Evolutionary conservation across 2,888 invertebrate genomes (phyloP).

Genomic region (Sycophila texana): DNA sequence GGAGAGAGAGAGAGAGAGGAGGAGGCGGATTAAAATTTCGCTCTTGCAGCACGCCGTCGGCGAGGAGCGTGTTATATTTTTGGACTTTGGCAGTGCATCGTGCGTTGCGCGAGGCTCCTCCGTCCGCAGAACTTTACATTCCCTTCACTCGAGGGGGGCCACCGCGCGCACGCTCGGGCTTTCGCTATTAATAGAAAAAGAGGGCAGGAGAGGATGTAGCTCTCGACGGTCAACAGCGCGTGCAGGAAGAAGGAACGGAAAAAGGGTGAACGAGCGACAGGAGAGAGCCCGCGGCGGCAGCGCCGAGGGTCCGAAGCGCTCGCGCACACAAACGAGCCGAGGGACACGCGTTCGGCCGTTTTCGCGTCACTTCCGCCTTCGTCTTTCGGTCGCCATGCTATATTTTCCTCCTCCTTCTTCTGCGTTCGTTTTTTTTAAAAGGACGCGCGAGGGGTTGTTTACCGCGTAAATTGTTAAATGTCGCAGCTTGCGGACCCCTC

Average conservation of each 20-base stretch:
- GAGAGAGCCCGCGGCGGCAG: slow-evolving; percentile 22
- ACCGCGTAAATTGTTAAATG: slow-evolving; percentile 15
- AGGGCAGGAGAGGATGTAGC: slow-evolving; percentile 63
- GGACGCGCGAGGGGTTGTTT: neutral
- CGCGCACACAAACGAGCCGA: slow-evolving; percentile 8
- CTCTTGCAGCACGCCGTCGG: neutral
- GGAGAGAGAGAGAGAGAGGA: neutral
- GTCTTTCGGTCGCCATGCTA: slow-evolving; percentile 29
- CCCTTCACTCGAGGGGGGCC: slow-evolving; percentile 15
- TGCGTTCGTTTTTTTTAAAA: slow-evolving; percentile 15
- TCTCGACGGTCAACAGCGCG: slow-evolving; percentile 66
- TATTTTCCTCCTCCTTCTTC: slow-evolving; percentile 2
- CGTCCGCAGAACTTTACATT: slow-evolving; percentile 36
- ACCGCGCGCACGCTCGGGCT: slow-evolving; percentile 20
- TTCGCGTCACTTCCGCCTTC: slow-evolving; percentile 49
- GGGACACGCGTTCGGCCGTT: slow-evolving; percentile 20
- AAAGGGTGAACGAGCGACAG: slow-evolving; percentile 54
- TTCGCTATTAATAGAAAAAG: slow-evolving; percentile 70
- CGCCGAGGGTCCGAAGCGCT: slow-evolving; percentile 24
- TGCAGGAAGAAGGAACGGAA: slow-evolving; percentile 64
- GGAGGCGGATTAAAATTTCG: slow-evolving; percentile 41
- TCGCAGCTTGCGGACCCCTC: neutral
- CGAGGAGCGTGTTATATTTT: slow-evolving; percentile 43
- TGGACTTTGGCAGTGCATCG: slow-evolving; percentile 12
- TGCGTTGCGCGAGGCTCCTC: slow-evolving; percentile 9